Base-by-base conservation (phyloP, 2,888 invertebrate genomes). In the Orthosia gothica region DNA sequence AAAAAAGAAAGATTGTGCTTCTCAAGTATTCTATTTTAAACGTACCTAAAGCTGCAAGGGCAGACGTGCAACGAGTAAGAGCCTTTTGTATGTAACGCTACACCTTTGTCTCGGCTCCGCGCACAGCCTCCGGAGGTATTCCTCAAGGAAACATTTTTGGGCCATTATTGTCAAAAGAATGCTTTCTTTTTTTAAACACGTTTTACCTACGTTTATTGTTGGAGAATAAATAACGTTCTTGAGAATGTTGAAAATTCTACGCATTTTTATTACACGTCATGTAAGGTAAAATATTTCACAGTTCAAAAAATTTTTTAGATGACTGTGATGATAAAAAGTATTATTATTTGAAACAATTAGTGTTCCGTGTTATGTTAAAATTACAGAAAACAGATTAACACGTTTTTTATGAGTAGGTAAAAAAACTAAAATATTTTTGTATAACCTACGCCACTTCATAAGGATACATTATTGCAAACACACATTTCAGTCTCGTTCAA, bases 31-130 rank as follows among this genome's bases (percentile, higher is more conserved):
- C 50, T 32, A 71, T 55, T 65, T 57, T 69, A 18, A 80, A 79
- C 62, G 79, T 63, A 77, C 67, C 76, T 79, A 81, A 57, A 74
- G 68, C 73, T 73, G 87, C 83, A 84, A 66, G 68, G 72, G 84
- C 79, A 76, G 82, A 85, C 84, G 81, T 89, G 87, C 87, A 89
- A 66, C 78, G 66, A 76, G 71, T 77, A 81, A 67, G 58, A 80
- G 78, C 74, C 82, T 85, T 87, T 88, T 89, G 83, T 87, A 70
- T 78, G 83, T 82, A 83, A 84, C 76, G 79, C 82, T 87, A 88
- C 80, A 88, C 86, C 87, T 88, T 87, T 83, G 71, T 87, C 83
- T 83, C 82, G 83, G 74, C 69, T 72, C 74, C 82, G 74, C 79
- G 83, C 68, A 55, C 40, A 67, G 83, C 79, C 71, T 69, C 75